Base-by-base conservation (phyloP, 1,140 invertebrate genomes). In the Diachasmimorpha longicaudata region DNA sequence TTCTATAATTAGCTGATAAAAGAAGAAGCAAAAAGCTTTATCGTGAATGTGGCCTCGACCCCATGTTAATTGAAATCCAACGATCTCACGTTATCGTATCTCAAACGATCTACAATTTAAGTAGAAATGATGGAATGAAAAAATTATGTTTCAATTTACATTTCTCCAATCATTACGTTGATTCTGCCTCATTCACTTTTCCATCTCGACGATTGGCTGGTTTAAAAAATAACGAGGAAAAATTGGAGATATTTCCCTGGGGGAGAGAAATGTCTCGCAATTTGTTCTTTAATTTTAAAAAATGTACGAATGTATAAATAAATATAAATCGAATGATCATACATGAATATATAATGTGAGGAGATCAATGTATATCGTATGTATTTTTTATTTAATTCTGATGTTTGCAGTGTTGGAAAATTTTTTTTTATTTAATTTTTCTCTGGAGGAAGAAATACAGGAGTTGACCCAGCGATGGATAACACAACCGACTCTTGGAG, bases 1-100 rank as follows among this genome's bases (percentile, higher is more conserved):
- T 68, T 68, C 36, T 68, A 68, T 68, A 68, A 68, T 68, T 37
- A 68, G 66, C 11, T 68, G 31, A 39, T 37, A 37, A 68, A 68
- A 68, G 25, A 37, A 37, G 25, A 68, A 16, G 25, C 14, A 37
- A 68, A 39, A 68, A 37, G 4, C 31, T 68, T 37, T 37, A 37
- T 68, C 36, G 0, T 68, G 11, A 68, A 39, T 39, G 31, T 68
- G 36, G 36, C 66, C 66, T 36, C 31, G 36, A 39, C 36, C 36
- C n/a, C 25, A 36, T 68, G 66, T 68, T 68, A 68, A 68, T 68
- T 68, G 66, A 68, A 37, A 68, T 68, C n/a, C n/a, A 68, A 68
- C 36, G 58, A 63, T 63, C 21, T 63, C 58, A 63, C 58, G 58
- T 63, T 63, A 63, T 63, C 58, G 58, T 63, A 63, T 25, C 58